Conservation (phyloP, 1,140 invertebrate genomes). For the Subanguina moxae region DNA sequence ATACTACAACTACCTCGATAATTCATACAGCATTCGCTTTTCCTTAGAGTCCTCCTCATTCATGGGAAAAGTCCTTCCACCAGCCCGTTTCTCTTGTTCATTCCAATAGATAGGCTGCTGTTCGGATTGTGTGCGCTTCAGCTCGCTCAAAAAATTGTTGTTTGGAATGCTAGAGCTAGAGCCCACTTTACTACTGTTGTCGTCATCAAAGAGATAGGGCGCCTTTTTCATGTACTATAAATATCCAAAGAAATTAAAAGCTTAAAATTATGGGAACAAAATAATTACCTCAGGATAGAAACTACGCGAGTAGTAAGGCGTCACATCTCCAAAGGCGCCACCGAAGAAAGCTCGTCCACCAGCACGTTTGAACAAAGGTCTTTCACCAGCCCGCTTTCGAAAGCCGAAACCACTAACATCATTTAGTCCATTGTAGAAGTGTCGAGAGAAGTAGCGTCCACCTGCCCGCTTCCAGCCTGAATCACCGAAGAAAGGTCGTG, state of each 20-base stretch:
- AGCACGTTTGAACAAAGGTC: not conserved
- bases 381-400: not conserved
- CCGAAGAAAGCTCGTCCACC: not conserved
- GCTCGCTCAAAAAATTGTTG: not conserved
- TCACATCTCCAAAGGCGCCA: not conserved
- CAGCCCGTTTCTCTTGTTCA: not conserved
- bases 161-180: not conserved
- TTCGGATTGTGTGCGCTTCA: not conserved
- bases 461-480: slow-evolving; percentile 1
- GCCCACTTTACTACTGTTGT: not conserved
- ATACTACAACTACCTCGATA: no score
- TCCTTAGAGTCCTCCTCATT: not conserved
- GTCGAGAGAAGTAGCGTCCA: slow-evolving; percentile 5
- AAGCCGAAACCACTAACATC: not conserved
- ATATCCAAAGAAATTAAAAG: not conserved
- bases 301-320: not conserved
- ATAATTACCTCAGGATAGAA: not conserved
- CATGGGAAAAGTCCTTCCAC: not conserved
- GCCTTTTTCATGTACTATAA: not conserved
- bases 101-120: not conserved
- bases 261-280: not conserved
- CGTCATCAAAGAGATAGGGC: not conserved
- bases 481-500: slow-evolving; percentile 2
- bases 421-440: not conserved
- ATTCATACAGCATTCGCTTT: not conserved